A percentile compares a stretch with the other conserved stretches of the same genome.
Evolutionary conservation across 2,797 vertebrate genomes (phyloP).

Genomic region (Mormyrus proboscirostris): DNA sequence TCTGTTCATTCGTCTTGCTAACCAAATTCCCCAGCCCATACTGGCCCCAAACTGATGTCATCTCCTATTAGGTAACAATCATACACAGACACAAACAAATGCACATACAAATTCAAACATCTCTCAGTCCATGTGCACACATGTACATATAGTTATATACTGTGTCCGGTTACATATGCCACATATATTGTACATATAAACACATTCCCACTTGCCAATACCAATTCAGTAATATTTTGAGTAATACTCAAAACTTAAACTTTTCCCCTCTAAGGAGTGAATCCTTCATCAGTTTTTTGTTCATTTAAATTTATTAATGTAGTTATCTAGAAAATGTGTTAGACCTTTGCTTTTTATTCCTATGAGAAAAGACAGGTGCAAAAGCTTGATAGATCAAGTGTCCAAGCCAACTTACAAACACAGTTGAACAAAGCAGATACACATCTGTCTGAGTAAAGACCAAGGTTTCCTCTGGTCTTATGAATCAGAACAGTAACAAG

Average conservation of each 20-base stretch:
- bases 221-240: neutral
- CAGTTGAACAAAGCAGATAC: neutral
- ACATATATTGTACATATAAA: neutral
- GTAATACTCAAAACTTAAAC: neutral
- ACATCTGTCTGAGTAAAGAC: neutral
- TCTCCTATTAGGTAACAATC: neutral
- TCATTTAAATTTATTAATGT: neutral
- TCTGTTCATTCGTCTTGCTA: neutral
- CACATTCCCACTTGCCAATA: neutral
- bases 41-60: conserved; percentile 8
- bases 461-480: neutral
- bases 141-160: neutral
- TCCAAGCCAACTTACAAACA: neutral
- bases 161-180: neutral
- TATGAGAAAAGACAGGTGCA: neutral
- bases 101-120: neutral
- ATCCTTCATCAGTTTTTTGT: neutral
- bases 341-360: neutral
- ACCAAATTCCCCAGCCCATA: neutral
- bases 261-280: neutral
- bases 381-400: neutral
- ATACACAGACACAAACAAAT: conserved; percentile 4
- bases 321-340: neutral
- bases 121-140: neutral
- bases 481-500: conserved; percentile 4